A percentile compares a stretch with the other conserved stretches of the same genome.
Evolutionary conservation across 2,113 vertebrate genomes (phyloP).

Genomic region (Lasiurus cinereus): DNA sequence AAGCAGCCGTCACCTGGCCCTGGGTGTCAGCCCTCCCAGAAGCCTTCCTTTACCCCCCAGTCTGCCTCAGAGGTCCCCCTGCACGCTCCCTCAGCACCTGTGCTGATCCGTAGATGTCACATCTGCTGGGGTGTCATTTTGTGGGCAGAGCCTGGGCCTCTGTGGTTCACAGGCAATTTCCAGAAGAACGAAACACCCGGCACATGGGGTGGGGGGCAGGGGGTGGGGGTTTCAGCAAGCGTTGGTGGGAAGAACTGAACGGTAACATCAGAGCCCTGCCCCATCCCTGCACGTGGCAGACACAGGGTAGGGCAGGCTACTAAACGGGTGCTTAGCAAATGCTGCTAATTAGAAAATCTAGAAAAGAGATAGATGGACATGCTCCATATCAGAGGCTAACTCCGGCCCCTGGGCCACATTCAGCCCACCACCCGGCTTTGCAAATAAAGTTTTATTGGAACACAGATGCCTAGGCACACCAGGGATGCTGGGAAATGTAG

Average conservation of each 20-base stretch:
- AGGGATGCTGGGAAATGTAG: constrained; percentile 4
- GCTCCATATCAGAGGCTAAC: not conserved
- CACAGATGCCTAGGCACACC: not conserved
- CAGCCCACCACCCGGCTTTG: not conserved
- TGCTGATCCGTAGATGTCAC: fast-evolving
- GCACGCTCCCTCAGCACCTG: fast-evolving
- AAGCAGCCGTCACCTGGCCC: not conserved
- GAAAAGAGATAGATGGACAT: not conserved
- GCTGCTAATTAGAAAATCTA: not conserved
- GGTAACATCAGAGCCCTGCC: not conserved
- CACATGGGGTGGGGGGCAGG: too few relatives aligned
- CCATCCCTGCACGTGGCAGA: not conserved
- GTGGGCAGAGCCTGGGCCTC: not conserved
- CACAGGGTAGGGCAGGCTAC: not conserved
- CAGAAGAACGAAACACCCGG: not conserved
- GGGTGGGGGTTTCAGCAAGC: not conserved
- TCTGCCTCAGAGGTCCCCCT: not conserved
- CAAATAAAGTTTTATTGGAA: constrained; percentile 52
- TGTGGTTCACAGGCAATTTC: not conserved
- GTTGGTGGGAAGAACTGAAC: not conserved
- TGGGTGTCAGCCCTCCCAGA: not conserved
- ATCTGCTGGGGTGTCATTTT: not conserved
- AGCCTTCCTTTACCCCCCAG: not conserved
- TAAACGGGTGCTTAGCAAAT: not conserved
- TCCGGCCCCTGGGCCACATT: not conserved